Base-by-base conservation (phyloP, 2,797 vertebrate genomes). In the Brachyalestes nurse region DNA sequence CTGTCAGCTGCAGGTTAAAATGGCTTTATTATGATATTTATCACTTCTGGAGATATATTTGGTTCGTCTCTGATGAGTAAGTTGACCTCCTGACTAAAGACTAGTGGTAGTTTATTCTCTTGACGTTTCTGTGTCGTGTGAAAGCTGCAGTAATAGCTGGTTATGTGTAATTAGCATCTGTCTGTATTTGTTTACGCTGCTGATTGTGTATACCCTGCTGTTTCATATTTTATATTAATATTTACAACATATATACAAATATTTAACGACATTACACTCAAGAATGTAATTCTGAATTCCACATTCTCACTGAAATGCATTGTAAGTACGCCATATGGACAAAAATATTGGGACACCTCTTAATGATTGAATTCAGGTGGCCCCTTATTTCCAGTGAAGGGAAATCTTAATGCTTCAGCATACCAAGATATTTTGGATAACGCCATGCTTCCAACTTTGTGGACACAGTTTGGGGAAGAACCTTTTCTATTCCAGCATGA, bases 1-100 rank as follows among this genome's bases (percentile, higher is more conserved):
- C 13, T 70, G 51, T 8, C 8, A 12, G 2, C 19, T 38, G 45
- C 5, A 53, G 64, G 0, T 19, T 45, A 4, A 9, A 57, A n/a
- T 42, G 8, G 58, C 4, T 1, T 62, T 62, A 57, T 13, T 25
- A 34, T 66, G 1, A 1, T 12, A 66, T 73, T 65, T 21, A 53
- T 23, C 2, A 17, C 13, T 40, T 1, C 3, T 5, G n/a, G n/a
- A 45, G 0, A 16, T n/a, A 71, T 6, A 57, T 57, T 17, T 21
- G 4, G 28, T 38, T 34, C 8, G 47, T 12, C 28, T 64, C 45
- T 2, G n/a, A 72, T 77, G 66, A 77, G 80, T 82, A 64, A 81
- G 65, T 76, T 5, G 2, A 47, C 9, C 1, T 5, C 9, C 2
- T 45, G 5, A 14, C 4, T 13, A 69, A 64, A 5, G 6, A 3